Conservation (phyloP, 2,888 invertebrate species). For the Pocota personata region DNA sequence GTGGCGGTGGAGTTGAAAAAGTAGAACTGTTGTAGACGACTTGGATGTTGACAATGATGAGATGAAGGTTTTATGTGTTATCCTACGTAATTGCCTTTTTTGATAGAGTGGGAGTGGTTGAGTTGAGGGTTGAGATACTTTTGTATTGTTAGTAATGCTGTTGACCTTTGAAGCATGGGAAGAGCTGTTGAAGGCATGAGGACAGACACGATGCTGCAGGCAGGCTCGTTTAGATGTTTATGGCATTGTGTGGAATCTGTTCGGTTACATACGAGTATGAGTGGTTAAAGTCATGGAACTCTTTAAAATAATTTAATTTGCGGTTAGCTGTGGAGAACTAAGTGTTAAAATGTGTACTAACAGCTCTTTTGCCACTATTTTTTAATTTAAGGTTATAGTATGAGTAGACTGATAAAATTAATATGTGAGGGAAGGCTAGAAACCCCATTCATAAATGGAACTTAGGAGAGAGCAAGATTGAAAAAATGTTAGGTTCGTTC, state of each 20-base stretch:
- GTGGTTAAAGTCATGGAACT: neutral
- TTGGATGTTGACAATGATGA: conserved; percentile 45
- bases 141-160: conserved; percentile 50
- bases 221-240: neutral
- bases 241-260: neutral
- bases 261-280: neutral
- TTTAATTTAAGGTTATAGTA: no score
- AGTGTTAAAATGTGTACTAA: neutral
- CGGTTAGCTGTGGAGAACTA: neutral
- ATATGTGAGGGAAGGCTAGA: no score
- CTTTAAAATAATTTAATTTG: neutral
- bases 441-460: no score
- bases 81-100: conserved; percentile 10
- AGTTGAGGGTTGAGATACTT: neutral
- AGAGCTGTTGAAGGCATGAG: conserved; percentile 25
- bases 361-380: neutral
- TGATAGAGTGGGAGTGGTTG: neutral
- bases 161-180: conserved; percentile 60
- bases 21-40: conserved; percentile 42
- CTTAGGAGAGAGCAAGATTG: no score
- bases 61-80: conserved; percentile 38
- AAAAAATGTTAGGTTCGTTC: no score
- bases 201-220: conserved; percentile 3
- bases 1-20: neutral
- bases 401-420: no score